Evolutionary conservation across 2,888 invertebrate genomes (phyloP), one percentile per base, ranked within the genome.

Genomic region (Odontothrips loti): DNA sequence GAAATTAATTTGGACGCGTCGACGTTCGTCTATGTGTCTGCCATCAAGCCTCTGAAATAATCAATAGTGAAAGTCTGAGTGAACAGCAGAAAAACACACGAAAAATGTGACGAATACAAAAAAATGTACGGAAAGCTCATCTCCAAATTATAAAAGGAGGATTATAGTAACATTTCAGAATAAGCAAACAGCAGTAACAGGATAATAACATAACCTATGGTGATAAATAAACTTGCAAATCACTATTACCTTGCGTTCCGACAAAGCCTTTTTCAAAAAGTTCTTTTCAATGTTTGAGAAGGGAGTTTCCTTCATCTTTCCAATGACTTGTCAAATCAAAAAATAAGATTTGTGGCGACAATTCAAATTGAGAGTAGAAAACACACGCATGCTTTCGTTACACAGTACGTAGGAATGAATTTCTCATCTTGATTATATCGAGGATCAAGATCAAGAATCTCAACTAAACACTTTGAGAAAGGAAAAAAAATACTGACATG

Each of bases 1-100:
- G 87, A 94, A 96, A 84, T 91, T 89, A 82, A 96, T 92, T 84
- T 91, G 89, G 23, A 95, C 87, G 47, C 90, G 89, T 84, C 96
- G 90, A 83, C 92, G 93, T 86, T 96, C 95, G 84, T 93, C 90
- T 83, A 93, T 91, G 84, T 89, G 90, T 85, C 96, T 90, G 4
- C 95, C 95, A 89, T 96, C 96, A 84, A 95, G 88, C 82, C 96
- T 91, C 94, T 95, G 86, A 83, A 90, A 88, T 86, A 86, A 84
- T n/a, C 80, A 58, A 81, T 80, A 3, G 4, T 68, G 11, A 68
- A 23, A 4, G 23, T 68, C 10, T 9, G 20, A 68, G 8, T 8
- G 4, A 23, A n/a, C 10, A 9, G 1, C 15, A n/a, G 63, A 20
- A 9, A n/a, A n/a, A 63, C n/a, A 23, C 23, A 6, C 20, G 23